Conservation (phyloP, 2,113 vertebrate genomes). For the Trematocara macrostoma region DNA sequence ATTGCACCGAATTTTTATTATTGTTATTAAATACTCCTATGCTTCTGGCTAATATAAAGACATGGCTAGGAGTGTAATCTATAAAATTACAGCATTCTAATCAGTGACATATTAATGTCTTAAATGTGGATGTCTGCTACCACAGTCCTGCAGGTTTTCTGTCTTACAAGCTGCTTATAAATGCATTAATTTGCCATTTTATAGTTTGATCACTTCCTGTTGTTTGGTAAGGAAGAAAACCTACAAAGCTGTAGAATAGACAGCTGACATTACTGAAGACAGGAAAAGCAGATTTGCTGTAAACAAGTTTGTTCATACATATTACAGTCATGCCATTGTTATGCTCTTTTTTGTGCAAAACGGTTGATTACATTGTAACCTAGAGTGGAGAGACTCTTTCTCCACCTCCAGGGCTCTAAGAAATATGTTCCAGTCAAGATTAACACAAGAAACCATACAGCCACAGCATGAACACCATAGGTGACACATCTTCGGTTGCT, state of each 20-base stretch:
- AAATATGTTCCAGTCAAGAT: neutral
- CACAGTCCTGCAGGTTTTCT: neutral
- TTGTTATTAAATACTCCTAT: neutral
- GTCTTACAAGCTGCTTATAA: neutral
- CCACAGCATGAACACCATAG: neutral
- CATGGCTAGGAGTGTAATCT: neutral
- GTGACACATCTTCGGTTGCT: neutral
- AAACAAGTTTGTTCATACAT: neutral
- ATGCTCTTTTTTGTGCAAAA: neutral
- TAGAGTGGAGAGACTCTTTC: neutral
- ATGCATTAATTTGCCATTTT: neutral
- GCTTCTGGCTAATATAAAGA: neutral
- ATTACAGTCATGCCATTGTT: neutral
- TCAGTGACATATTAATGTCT: neutral
- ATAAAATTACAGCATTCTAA: neutral
- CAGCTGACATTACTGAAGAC: neutral
- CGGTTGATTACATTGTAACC: rapidly evolving
- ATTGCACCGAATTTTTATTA: neutral
- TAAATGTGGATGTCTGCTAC: neutral
- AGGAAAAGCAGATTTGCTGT: neutral
- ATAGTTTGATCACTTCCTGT: neutral
- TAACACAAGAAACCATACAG: neutral
- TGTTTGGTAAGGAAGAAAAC: neutral
- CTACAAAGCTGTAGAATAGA: neutral
- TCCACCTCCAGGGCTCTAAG: neutral